phyloP scores from a whole-genome alignment of 2,113 vertebrate genomes.

The Zootoca vivipara region DNA sequence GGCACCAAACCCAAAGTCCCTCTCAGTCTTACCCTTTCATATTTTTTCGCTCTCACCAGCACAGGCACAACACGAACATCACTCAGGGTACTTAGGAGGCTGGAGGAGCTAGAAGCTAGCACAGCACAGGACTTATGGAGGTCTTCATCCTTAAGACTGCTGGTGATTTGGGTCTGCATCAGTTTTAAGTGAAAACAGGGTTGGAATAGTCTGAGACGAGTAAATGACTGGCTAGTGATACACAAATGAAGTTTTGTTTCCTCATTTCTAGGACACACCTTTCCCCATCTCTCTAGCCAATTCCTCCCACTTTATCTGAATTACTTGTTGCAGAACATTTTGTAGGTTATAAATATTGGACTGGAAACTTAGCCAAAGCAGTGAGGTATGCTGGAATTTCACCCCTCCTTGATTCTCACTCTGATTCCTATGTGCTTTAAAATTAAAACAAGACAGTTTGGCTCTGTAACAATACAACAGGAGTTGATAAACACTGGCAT shows the following conservation, averaged over 20 bases:
- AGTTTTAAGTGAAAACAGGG: not conserved
- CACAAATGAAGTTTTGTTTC: not conserved
- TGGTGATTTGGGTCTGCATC: not conserved
- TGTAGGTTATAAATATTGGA: no score
- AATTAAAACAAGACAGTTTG: not conserved
- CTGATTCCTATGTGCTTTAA: not conserved
- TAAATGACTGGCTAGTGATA: not conserved
- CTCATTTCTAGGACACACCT: not conserved
- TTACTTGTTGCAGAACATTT: no score
- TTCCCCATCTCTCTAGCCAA: not conserved
- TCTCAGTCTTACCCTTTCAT: not conserved
- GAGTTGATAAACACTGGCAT: no score
- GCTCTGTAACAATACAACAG: not conserved
- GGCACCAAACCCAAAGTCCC: no score
- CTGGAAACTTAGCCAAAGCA: no score
- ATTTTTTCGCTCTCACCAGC: not conserved
- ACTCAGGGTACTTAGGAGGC: not conserved
- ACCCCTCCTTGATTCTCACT: no score
- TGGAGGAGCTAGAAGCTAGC: not conserved
- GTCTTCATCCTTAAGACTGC: not conserved
- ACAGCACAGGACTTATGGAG: no score
- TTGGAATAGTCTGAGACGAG: not conserved
- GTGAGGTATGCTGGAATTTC: no score
- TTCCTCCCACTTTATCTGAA: no score
- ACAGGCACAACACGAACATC: not conserved